Percentiles rank a stretch among this genome's conserved stretches.
These are phyloP conservation scores for Xestia xanthographa DNA, from an alignment of 2,888 invertebrate genomes.

Conservation along the genomic window DNA sequence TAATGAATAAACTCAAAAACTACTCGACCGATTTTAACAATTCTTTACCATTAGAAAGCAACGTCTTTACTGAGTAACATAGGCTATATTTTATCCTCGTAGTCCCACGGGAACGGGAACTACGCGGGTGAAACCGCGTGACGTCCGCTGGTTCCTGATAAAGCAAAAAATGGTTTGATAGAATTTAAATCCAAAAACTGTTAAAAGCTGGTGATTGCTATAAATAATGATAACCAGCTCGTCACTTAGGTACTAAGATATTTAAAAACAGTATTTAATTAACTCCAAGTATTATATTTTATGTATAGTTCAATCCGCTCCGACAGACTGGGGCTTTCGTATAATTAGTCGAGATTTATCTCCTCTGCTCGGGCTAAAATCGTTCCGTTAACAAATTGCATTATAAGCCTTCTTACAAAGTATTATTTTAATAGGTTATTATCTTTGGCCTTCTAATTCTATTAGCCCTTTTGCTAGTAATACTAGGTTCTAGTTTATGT, in stretches of 20 bases:
- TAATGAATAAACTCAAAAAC: no score
- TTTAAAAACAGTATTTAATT: slow-evolving; percentile 35
- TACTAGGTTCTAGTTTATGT: not conserved
- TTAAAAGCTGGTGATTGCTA: not conserved
- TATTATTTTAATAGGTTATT: slow-evolving; percentile 58
- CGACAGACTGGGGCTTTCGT: slow-evolving; percentile 53
- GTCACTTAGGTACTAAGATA: not conserved
- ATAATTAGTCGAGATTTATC: slow-evolving; percentile 59
- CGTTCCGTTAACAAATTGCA: slow-evolving; percentile 60
- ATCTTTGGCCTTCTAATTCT: slow-evolving; percentile 29
- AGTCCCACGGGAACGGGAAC: no score
- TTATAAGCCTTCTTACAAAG: slow-evolving; percentile 52
- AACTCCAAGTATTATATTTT: slow-evolving; percentile 43
- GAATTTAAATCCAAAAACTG: not conserved
- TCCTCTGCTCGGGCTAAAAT: slow-evolving; percentile 46
- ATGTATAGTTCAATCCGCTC: slow-evolving; percentile 55
- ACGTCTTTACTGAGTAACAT: no score
- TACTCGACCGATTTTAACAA: no score
- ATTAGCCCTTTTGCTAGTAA: slow-evolving; percentile 1
- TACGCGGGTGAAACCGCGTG: no score
- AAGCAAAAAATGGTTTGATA: not conserved
- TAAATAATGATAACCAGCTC: not conserved
- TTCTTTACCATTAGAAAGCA: no score
- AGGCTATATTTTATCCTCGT: no score
- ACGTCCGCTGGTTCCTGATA: no score